Evolutionary conservation across 1,140 invertebrate genomes (phyloP), one percentile per base, ranked within the genome.

Genomic region (Anthonomus grandis): DNA sequence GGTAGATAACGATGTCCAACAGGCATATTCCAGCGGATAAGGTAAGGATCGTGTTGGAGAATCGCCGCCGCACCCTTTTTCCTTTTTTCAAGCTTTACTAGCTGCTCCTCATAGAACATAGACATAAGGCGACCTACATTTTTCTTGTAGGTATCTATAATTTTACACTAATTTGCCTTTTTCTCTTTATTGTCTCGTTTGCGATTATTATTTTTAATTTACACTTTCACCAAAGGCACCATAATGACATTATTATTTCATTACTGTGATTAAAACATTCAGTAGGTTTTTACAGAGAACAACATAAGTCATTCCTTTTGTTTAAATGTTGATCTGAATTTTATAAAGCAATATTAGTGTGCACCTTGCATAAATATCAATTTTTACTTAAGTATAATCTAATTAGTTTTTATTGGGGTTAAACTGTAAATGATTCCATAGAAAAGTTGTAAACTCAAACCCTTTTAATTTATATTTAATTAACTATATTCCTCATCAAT

Each of bases 1-100:
- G 57, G 48, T 59, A 57, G 57, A 38, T 42, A 52, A 59, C 49
- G 24, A 59, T 59, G 57, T 59, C 57, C 37, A 59, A 53, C 57
- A 57, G 60, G 42, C 60, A 62, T 62, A 62, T 62, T 49, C 60
- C 60, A n/a, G 60, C 60, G 27, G 60, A 62, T 37, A 62, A 62
- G 60, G 60, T 62, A 47, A 62, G 57, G 6, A 53, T 21, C 22
- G n/a, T n/a, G n/a, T n/a, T n/a, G n/a, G n/a, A n/a, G n/a, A n/a
- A n/a, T n/a, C 9, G 21, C 34, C 15, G 13, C 4, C 60, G 60
- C 60, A 62, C 60, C 60, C 60, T 58, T 62, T 53, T 58, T 46
- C 45, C 48, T 50, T 58, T n/a, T n/a, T n/a, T n/a, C n/a, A n/a
- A n/a, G n/a, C 48, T 58, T 51, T 37, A 36, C 44, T 56, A 45